Conservation (phyloP, 2,888 invertebrate genomes). For the Epinotia nisella region DNA sequence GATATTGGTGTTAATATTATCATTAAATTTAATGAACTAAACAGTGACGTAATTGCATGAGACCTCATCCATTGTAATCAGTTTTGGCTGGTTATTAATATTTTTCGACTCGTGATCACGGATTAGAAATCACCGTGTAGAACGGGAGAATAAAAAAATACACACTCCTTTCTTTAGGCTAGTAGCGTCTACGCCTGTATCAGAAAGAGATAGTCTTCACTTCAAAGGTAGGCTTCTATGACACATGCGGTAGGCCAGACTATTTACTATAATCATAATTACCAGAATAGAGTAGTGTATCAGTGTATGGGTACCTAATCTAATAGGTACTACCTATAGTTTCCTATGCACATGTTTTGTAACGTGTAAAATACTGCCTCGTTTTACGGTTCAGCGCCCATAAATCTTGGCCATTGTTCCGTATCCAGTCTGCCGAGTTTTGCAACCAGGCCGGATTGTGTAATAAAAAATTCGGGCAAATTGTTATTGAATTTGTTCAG, state of each 20-base stretch:
- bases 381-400: constrained; percentile 37
- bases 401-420: constrained; percentile 38
- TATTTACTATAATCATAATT: not conserved
- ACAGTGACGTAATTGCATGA: no score
- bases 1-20: no score
- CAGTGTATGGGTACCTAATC: no score
- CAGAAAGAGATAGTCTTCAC: no score
- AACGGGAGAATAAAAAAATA: not conserved
- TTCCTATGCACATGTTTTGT: constrained; percentile 29
- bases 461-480: constrained; percentile 15
- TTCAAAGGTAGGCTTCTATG: not conserved
- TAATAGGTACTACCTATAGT: no score
- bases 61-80: no score
- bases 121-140: no score
- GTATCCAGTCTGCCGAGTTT: constrained; percentile 24
- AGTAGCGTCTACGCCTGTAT: no score
- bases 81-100: no score
- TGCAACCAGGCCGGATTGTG: constrained; percentile 21
- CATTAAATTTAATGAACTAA: no score
- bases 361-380: constrained; percentile 29
- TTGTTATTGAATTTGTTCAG: constrained; percentile 10
- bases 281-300: not conserved
- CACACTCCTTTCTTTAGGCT: no score
- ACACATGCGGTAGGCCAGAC: not conserved
- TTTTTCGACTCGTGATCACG: no score